These are phyloP conservation scores for Clarias pachynema DNA, from an alignment of 2,797 vertebrate genomes.

Conservation along the genomic window DNA sequence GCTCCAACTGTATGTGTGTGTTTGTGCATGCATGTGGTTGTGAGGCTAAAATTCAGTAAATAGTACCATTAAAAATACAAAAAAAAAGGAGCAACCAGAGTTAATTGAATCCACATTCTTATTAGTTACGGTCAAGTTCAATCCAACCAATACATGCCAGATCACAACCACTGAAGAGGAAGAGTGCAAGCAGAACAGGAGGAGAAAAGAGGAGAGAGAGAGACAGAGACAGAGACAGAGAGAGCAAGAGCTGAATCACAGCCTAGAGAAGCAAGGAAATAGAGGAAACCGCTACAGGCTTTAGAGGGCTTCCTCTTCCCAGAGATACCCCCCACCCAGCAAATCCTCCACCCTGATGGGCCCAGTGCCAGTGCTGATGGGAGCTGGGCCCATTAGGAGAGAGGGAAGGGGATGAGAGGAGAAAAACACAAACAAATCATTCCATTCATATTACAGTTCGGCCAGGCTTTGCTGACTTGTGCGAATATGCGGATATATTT, in stretches of 20 bases:
- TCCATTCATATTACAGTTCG: conserved; percentile 38
- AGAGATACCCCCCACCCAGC: conserved; percentile 65
- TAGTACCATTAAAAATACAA: conserved; percentile 56
- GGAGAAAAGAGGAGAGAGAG: background rate
- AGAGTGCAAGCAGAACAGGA: conserved; percentile 21
- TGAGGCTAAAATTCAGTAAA: conserved; percentile 59
- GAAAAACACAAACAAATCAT: conserved; percentile 32
- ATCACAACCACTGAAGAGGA: conserved; percentile 46
- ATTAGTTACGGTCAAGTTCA: conserved; percentile 4
- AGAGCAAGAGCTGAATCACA: background rate
- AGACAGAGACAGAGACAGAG: background rate
- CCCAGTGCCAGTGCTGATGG: conserved; percentile 67
- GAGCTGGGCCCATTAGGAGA: conserved; percentile 66
- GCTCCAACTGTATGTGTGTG: conserved; percentile 17
- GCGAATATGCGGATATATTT: conserved; percentile 31
- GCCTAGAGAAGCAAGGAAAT: conserved; percentile 60
- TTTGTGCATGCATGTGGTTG: conserved; percentile 17
- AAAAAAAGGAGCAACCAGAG: conserved; percentile 23
- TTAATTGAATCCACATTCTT: conserved; percentile 22
- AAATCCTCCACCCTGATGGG: conserved; percentile 67
- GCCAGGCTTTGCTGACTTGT: conserved; percentile 23
- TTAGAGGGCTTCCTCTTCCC: conserved; percentile 89
- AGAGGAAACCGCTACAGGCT: conserved; percentile 83
- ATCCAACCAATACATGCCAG: conserved; percentile 39
- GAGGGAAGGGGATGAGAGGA: conserved; percentile 29